A percentile compares a stretch with the other conserved stretches of the same genome.
Conservation (phyloP, 1,140 invertebrate species). For the Drosophila bocqueti region DNA sequence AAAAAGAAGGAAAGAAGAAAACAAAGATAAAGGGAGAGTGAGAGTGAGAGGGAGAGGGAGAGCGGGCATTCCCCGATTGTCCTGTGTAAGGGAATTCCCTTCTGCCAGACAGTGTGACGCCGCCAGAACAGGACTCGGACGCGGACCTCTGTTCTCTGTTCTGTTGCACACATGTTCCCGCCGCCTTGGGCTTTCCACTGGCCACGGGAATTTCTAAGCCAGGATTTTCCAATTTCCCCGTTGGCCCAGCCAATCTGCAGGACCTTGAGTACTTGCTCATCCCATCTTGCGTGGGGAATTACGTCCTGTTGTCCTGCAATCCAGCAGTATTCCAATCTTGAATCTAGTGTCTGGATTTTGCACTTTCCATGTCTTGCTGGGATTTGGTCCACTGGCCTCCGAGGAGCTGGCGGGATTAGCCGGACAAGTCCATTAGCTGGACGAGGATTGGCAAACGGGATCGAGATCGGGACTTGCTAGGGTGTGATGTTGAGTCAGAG, state of each 20-base stretch:
- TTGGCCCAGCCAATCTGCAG: slow-evolving; percentile 20
- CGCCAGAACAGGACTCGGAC: slow-evolving; percentile 41
- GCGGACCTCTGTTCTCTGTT: slow-evolving; percentile 9
- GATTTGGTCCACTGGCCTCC: slow-evolving; percentile 33
- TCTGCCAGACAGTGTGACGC: slow-evolving; percentile 75
- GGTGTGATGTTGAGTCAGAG: slow-evolving; percentile 35
- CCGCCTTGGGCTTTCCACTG: slow-evolving; percentile 60
- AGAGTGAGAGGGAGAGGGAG: not conserved
- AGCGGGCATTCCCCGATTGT: slow-evolving; percentile 68
- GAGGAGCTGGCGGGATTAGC: slow-evolving; percentile 50
- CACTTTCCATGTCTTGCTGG: not conserved
- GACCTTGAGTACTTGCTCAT: slow-evolving; percentile 44
- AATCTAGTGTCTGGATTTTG: not conserved
- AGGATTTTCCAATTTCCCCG: slow-evolving; percentile 36
- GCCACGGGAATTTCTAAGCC: slow-evolving; percentile 73
- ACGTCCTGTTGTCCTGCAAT: slow-evolving; percentile 30
- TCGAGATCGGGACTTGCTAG: slow-evolving; percentile 21
- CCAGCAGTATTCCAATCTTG: not conserved
- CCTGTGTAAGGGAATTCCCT: slow-evolving; percentile 66
- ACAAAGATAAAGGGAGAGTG: slow-evolving; percentile 10
- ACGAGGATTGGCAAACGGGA: slow-evolving; percentile 8
- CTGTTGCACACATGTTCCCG: slow-evolving; percentile 74
- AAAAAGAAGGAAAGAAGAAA: slow-evolving; percentile 1
- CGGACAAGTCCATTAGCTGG: slow-evolving; percentile 43
- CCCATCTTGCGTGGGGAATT: slow-evolving; percentile 54